Percentiles rank a stretch among this genome's conserved stretches.
Evolutionary conservation across 2,888 invertebrate genomes (phyloP).

Genomic region (Mongoloraphidia duomilia): DNA sequence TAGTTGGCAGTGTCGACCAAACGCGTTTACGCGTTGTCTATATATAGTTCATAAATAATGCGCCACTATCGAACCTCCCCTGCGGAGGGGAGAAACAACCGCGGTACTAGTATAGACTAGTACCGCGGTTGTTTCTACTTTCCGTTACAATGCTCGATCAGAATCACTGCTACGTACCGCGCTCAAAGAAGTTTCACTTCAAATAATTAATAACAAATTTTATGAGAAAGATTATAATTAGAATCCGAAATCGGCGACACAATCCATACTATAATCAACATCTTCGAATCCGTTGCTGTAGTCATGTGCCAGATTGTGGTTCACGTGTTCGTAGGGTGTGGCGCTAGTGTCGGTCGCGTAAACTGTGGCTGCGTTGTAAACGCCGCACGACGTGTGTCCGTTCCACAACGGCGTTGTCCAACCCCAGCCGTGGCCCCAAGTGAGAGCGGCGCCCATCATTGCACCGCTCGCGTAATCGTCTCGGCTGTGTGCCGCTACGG

Average conservation of each 20-base stretch:
- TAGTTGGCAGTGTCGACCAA: too few relatives aligned
- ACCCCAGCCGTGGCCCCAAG: constrained; percentile 64
- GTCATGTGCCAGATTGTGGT: background rate
- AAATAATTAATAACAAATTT: background rate
- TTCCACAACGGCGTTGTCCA: constrained; percentile 42
- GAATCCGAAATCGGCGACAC: constrained; percentile 2
- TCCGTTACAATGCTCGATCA: too few relatives aligned
- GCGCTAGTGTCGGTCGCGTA: constrained; percentile 3
- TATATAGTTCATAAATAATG: too few relatives aligned
- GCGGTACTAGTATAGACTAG: too few relatives aligned
- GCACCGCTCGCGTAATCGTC: constrained; percentile 24
- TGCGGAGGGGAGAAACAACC: too few relatives aligned
- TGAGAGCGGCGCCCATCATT: constrained; percentile 25
- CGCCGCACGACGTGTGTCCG: background rate
- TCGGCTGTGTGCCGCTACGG: background rate
- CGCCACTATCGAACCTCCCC: too few relatives aligned
- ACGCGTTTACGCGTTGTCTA: too few relatives aligned
- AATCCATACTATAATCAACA: constrained; percentile 3
- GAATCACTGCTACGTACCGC: too few relatives aligned
- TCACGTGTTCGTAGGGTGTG: background rate
- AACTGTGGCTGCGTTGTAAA: background rate
- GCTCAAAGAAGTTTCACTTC: too few relatives aligned
- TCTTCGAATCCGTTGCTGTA: background rate
- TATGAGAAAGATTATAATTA: background rate
- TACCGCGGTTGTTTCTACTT: too few relatives aligned